Evolutionary conservation across 2,888 invertebrate genomes (phyloP).

Genomic region (Nomada hirtipes): DNA sequence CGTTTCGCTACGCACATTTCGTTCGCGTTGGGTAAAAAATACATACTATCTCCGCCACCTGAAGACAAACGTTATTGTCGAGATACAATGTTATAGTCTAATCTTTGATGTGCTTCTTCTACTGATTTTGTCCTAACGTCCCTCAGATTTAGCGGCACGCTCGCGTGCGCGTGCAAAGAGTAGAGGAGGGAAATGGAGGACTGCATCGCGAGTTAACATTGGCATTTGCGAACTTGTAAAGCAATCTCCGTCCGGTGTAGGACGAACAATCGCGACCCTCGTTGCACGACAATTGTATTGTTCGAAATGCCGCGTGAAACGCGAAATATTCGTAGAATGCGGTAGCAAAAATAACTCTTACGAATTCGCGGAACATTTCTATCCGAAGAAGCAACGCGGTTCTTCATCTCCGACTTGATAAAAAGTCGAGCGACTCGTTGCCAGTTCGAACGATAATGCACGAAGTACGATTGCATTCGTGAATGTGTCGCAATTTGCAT

Average conservation of each 20-base stretch:
- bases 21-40: slow-evolving; percentile 41
- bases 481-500: too few relatives aligned
- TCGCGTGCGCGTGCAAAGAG: not conserved
- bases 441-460: too few relatives aligned
- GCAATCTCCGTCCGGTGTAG: not conserved
- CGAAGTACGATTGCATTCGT: too few relatives aligned
- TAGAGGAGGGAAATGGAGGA: too few relatives aligned
- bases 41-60: slow-evolving; percentile 51
- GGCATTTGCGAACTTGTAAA: not conserved
- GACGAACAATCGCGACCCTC: slow-evolving; percentile 13
- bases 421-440: too few relatives aligned
- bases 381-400: too few relatives aligned
- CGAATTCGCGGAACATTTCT: too few relatives aligned
- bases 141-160: not conserved
- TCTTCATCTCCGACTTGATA: too few relatives aligned
- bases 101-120: slow-evolving; percentile 28
- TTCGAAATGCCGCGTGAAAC: too few relatives aligned
- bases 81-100: slow-evolving; percentile 54
- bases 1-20: slow-evolving; percentile 10
- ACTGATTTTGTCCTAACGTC: slow-evolving; percentile 17
- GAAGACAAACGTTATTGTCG: slow-evolving; percentile 65
- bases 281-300: slow-evolving; percentile 13
- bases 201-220: not conserved
- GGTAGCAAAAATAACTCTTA: too few relatives aligned
- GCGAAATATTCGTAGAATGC: too few relatives aligned